Base-by-base conservation (phyloP, 1,140 invertebrate species). In the Drosophila kohkoa region DNA sequence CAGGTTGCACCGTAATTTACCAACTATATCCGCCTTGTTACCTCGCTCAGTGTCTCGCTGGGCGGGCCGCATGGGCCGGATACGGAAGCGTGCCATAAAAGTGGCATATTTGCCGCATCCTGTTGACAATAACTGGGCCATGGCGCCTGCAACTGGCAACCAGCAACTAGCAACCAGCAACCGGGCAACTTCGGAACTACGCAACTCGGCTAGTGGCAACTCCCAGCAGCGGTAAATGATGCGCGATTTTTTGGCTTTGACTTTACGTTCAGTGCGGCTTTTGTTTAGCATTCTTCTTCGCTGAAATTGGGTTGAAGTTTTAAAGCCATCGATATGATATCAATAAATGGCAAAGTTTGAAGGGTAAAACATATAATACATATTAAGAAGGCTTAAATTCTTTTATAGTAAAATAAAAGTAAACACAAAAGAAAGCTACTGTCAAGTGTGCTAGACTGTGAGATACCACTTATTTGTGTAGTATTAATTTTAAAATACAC, bases 81-180 rank as follows among this genome's bases (percentile, higher is more conserved):
- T 82, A 35, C 82, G 82, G 82, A 86, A 78, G 72, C 68, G 64
- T 81, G 75, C 77, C 78, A 81, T 86, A 86, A 86, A 86, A 86
- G 71, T 86, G 82, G 71, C 82, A 86, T 86, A 86, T 86, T 86
- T 86, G 82, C 82, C 78, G 82, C 82, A 86, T 86, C 82, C 82
- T 86, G 82, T 86, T 85, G 79, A 81, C 82, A 86, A 85, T 77
- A 80, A 71, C 81, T 80, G 81, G 57, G 75, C 70, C 69, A 52
- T 59, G 54, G 55, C 59, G 48, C 30, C 49, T 25, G 25, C 13
- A 16, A 43, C 25, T 51, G 45, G 38, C 43, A 58, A 54, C 20
- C n/a, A 25, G 49, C 20, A 51, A 51, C 30, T 49, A 38, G 35
- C 57, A 57, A 54, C 11, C 6, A 28, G 51, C 51, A 4, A 32